Conservation (phyloP, 1,140 invertebrate species). For the Drosophila ogumai region DNA sequence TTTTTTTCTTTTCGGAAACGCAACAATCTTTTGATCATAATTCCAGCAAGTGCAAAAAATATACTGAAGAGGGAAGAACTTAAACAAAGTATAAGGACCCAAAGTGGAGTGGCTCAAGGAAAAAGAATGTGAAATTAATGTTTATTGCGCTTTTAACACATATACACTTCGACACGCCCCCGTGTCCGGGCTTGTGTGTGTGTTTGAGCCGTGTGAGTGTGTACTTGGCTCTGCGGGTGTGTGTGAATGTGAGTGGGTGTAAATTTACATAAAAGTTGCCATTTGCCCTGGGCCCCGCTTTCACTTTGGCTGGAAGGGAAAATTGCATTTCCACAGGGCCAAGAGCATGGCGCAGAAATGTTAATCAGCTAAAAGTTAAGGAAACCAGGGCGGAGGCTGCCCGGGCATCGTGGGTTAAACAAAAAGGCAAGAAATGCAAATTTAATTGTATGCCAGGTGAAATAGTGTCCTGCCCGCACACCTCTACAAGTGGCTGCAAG, state of each 20-base stretch:
- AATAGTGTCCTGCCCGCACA: slow-evolving; percentile 61
- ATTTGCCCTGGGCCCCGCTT: slow-evolving; percentile 52
- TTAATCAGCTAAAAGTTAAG: slow-evolving; percentile 81
- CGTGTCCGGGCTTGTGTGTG: slow-evolving; percentile 10
- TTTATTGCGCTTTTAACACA: slow-evolving; percentile 82
- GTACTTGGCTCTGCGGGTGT: slow-evolving; percentile 1
- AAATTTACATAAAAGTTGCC: slow-evolving; percentile 79
- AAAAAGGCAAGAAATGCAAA: slow-evolving; percentile 75
- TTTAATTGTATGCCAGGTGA: slow-evolving; percentile 80
- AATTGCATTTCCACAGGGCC: slow-evolving; percentile 70
- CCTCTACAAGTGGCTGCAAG: slow-evolving; percentile 54
- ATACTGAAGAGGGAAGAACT: slow-evolving; percentile 1
- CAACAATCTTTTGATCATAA: slow-evolving; percentile 42
- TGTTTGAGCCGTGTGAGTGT: neutral
- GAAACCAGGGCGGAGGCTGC: slow-evolving; percentile 37
- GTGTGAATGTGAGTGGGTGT: slow-evolving; percentile 42
- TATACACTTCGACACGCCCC: slow-evolving; percentile 66
- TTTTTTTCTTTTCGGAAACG: neutral
- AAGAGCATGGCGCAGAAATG: slow-evolving; percentile 60
- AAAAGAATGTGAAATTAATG: slow-evolving; percentile 75
- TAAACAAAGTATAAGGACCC: slow-evolving; percentile 36
- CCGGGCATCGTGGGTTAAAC: slow-evolving; percentile 47
- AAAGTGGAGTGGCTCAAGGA: slow-evolving; percentile 30
- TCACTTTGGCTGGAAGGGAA: slow-evolving; percentile 56
- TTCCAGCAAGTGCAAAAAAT: slow-evolving; percentile 59